Base-by-base conservation (phyloP, 2,113 vertebrate genomes). In the Regulus satrapa region DNA sequence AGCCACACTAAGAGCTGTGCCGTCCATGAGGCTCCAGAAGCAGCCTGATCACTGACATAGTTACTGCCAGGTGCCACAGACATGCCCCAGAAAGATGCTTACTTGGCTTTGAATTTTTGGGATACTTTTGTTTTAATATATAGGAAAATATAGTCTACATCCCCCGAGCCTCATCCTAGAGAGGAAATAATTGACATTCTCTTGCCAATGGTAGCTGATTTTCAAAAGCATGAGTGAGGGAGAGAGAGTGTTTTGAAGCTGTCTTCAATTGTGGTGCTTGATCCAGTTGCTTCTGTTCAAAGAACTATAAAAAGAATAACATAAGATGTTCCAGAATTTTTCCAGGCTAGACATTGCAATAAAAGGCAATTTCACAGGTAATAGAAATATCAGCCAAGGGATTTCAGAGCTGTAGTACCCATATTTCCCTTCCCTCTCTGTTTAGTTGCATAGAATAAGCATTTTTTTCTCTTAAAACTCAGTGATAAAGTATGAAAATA, bases 171-270 rank as follows among this genome's bases (percentile, higher is more conserved):
- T 89, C 24, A 68, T 52, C 43, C 28, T 49, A 85, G 31, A 72
- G n/a, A 85, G 85, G 74, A 97, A 94, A 94, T 93, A 79, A 93
- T 85, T 73, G 71, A 8, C 78, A 85, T 93, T 82, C 71, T 75
- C 92, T 88, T 94, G 62, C n/a, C 62, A 79, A 34, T 21, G 26
- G 71, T 18, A 52, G 45, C 8, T 0, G 0, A 28, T 66, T 56
- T 93, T 83, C 67, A 79, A 88, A 92, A 66, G n/a, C 9, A 8
- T 5, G 10, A 89, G 45, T 29, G 34, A 88, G 16, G 9, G 23
- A 75, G 31, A n/a, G 24, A n/a, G 63, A 66, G 15, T n/a, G 34
- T 79, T 93, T 91, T 82, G 67, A 92, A 88, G 32, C 20, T 93
- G 23, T 54, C 46, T 54, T 80, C 85, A 66, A 4, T 77, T 63